Evolutionary conservation across 2,888 invertebrate species (phyloP).

Genomic region (Eudasyphora cyanicolor): DNA sequence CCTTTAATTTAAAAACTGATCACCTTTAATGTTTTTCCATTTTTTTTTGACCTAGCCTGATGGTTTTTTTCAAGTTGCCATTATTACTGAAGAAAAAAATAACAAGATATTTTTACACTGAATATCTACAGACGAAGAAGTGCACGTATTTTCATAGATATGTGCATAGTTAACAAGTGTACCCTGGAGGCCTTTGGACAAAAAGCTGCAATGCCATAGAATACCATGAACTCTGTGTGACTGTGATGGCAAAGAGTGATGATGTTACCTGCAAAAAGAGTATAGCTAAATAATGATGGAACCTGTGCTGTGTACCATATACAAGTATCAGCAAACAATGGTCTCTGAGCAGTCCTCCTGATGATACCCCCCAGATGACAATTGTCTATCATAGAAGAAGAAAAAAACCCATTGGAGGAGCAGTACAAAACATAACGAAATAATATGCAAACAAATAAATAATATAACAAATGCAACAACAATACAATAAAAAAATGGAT

Average conservation of each 20-base stretch:
- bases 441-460: constrained; percentile 42
- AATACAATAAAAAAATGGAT: constrained; percentile 7
- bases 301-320: neutral
- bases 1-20: neutral
- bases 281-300: neutral
- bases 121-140: neutral
- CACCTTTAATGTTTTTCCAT: neutral
- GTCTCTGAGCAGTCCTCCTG: neutral
- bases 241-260: neutral
- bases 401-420: constrained; percentile 33
- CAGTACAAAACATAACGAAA: constrained; percentile 42
- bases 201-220: constrained; percentile 62
- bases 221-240: constrained; percentile 48
- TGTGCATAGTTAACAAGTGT: constrained; percentile 60
- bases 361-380: constrained; percentile 60
- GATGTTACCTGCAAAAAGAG: constrained; percentile 2
- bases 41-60: neutral
- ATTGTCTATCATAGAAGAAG: constrained; percentile 67
- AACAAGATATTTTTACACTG: constrained; percentile 63
- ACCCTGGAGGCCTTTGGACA: constrained; percentile 56
- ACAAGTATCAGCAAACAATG: constrained; percentile 13
- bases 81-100: constrained; percentile 47
- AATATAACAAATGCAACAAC: constrained; percentile 53
- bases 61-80: constrained; percentile 12
- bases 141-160: neutral